These are phyloP conservation scores for Drosophila tsacasi DNA, from an alignment of 1,140 invertebrate genomes.

Conservation along the genomic window DNA sequence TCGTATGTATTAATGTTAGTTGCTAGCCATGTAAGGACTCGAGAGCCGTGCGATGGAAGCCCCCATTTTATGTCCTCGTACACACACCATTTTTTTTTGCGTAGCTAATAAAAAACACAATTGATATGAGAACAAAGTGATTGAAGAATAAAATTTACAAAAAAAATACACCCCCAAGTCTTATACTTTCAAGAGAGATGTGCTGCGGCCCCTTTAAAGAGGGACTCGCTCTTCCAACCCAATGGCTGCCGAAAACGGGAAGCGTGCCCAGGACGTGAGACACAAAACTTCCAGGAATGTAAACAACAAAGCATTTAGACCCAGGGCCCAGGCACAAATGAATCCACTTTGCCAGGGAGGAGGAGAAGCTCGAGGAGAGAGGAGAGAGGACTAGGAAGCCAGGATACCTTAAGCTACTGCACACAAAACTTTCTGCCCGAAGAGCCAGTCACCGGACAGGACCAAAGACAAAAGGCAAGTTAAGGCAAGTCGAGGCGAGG, in stretches of 20 bases:
- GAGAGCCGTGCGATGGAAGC: conserved; percentile 37
- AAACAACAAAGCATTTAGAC: conserved; percentile 80
- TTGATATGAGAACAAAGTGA: conserved; percentile 79
- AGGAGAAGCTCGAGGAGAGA: neutral
- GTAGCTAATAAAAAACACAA: conserved; percentile 74
- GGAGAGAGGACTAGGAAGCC: neutral
- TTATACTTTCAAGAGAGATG: neutral
- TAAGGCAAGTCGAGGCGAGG: neutral
- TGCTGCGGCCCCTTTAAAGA: conserved; percentile 3
- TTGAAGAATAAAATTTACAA: conserved; percentile 72
- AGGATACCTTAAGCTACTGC: conserved; percentile 53
- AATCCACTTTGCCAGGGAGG: conserved; percentile 66
- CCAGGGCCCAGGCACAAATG: conserved; percentile 59
- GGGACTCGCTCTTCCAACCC: conserved; percentile 48
- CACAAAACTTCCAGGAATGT: conserved; percentile 78
- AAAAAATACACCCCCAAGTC: neutral
- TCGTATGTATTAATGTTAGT: conserved; percentile 74
- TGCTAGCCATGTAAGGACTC: conserved; percentile 51
- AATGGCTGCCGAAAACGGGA: conserved; percentile 25
- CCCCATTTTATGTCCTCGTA: conserved; percentile 28
- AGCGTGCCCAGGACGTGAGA: conserved; percentile 65
- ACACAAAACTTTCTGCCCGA: conserved; percentile 50
- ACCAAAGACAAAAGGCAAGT: conserved; percentile 23
- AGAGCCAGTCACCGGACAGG: conserved; percentile 27
- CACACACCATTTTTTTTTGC: conserved; percentile 61